These are phyloP conservation scores for Eunapius fragilis DNA, from an alignment of 37 sponge, comb jelly and placozoan species.

Conservation along the genomic window DNA sequence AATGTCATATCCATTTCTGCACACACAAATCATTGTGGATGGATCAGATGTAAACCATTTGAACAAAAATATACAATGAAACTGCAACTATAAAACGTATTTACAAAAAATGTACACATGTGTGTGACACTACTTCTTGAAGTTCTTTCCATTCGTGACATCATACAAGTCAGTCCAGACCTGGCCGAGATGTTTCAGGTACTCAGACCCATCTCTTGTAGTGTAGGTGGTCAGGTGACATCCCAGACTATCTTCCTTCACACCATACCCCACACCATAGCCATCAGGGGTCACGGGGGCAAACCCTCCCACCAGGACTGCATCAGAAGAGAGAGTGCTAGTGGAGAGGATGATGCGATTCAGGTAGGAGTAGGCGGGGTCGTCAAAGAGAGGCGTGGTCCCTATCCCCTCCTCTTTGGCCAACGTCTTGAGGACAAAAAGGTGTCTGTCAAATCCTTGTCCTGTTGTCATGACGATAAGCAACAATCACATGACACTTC, in stretches of 20 bases:
- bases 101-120: too few species aligned
- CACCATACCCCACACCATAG: constrained; percentile 65
- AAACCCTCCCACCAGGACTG: constrained; percentile 91
- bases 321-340: constrained; percentile 75
- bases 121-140: constrained; percentile 15
- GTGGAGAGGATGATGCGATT: constrained; percentile 95
- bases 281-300: constrained; percentile 92
- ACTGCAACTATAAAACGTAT: too few species aligned
- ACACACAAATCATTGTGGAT: too few species aligned
- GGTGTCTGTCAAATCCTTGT: constrained; percentile 95
- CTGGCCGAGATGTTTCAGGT: constrained; percentile 24
- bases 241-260: constrained; percentile 52
- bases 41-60: too few species aligned
- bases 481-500: too few species aligned
- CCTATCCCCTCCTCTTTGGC: constrained; percentile 39
- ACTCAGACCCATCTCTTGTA: constrained; percentile 54
- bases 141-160: constrained; percentile 56
- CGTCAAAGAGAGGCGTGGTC: constrained; percentile 72
- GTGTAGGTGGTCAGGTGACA: constrained; percentile 64
- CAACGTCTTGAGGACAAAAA: constrained; percentile 83
- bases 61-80: too few species aligned
- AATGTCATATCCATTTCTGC: too few species aligned
- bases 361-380: constrained; percentile 72
- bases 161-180: constrained; percentile 50
- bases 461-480: constrained; percentile 43